Conservation (phyloP, 1,140 invertebrate genomes). For the Bombus impatiens region DNA sequence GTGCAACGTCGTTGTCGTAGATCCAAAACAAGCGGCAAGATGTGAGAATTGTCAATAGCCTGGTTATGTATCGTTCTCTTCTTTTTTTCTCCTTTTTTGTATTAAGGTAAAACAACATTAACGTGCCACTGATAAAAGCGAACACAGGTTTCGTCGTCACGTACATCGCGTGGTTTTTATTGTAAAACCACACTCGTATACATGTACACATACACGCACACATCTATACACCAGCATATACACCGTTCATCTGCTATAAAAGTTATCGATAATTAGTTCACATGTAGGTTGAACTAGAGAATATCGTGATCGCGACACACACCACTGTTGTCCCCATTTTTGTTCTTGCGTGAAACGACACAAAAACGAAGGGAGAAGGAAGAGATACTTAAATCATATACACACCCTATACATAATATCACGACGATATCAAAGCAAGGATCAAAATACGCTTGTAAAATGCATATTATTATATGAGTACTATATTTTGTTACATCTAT, state of each 20-base stretch:
- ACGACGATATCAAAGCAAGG: slow-evolving; percentile 80
- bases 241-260: not conserved
- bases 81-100: too few species aligned
- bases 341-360: not conserved
- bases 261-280: slow-evolving; percentile 1
- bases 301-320: slow-evolving; percentile 24
- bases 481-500: slow-evolving; percentile 83
- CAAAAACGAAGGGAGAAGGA: not conserved
- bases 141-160: slow-evolving; percentile 24
- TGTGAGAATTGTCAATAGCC: slow-evolving; percentile 12
- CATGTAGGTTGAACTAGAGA: slow-evolving; percentile 32
- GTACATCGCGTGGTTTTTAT: slow-evolving; percentile 7
- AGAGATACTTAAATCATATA: slow-evolving; percentile 6
- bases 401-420: slow-evolving; percentile 32
- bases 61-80: slow-evolving; percentile 31
- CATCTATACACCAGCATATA: not conserved
- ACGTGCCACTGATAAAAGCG: slow-evolving; percentile 57
- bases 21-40: not conserved
- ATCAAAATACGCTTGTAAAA: slow-evolving; percentile 83
- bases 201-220: not conserved
- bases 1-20: not conserved
- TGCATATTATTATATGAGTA: slow-evolving; percentile 81
- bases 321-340: not conserved
- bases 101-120: slow-evolving; percentile 41
- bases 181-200: not conserved